phyloP scores from a whole-genome alignment of 1,140 invertebrate genomes.

The Drosophila bifasciata region DNA sequence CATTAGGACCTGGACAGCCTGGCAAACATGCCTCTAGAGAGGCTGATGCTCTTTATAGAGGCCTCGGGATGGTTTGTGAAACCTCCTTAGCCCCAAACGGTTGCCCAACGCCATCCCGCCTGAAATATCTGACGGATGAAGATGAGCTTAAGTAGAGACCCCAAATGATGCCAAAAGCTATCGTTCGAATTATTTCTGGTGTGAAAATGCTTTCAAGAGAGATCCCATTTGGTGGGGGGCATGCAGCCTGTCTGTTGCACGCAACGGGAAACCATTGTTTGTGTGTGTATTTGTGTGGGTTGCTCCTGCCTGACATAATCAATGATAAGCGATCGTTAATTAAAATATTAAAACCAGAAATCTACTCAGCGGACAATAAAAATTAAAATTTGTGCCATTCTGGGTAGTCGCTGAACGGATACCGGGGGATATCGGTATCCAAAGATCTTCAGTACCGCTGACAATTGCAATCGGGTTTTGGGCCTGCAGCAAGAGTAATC shows the following conservation, averaged over 20 bases:
- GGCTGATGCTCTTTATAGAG: conserved; percentile 26
- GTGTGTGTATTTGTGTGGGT: conserved; percentile 37
- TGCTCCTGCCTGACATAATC: conserved; percentile 67
- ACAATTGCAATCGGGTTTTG: conserved; percentile 54
- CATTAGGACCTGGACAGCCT: too few relatives aligned
- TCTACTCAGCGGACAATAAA: conserved; percentile 60
- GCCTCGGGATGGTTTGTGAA: too few relatives aligned
- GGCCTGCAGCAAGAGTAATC: conserved; percentile 57
- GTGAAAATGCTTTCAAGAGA: conserved; percentile 35
- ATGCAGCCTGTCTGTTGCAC: conserved; percentile 44
- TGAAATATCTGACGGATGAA: conserved; percentile 37
- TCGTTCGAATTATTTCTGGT: conserved; percentile 30
- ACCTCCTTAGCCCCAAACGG: conserved; percentile 39
- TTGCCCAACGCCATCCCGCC: conserved; percentile 54
- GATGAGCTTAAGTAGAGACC: conserved; percentile 12
- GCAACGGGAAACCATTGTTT: conserved; percentile 41
- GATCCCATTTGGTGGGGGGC: conserved; percentile 41
- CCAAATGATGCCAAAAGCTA: background rate
- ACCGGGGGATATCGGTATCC: conserved; percentile 33
- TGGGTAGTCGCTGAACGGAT: conserved; percentile 41
- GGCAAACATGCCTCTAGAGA: too few relatives aligned
- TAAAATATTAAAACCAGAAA: conserved; percentile 66
- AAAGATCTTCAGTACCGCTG: background rate
- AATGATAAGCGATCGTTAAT: conserved; percentile 74
- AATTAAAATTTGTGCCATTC: conserved; percentile 75